Evolutionary conservation across 2,797 vertebrate species (phyloP).

Genomic region (Ciconia nigra): DNA sequence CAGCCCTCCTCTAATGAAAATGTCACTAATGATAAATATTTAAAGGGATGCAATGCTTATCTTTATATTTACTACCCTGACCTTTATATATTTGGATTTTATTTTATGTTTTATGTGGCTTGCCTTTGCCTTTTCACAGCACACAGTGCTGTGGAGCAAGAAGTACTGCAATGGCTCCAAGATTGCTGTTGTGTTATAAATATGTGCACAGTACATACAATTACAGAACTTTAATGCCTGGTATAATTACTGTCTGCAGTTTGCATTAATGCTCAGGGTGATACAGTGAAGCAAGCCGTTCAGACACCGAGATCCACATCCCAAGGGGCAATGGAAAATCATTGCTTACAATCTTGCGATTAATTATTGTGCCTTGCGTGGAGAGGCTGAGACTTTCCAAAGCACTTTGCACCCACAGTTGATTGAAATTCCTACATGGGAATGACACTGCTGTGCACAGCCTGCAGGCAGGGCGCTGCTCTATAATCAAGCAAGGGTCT

Average conservation of each 20-base stretch:
- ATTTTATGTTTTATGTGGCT: constrained; percentile 12
- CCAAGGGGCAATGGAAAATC: neutral
- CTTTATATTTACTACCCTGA: constrained; percentile 57
- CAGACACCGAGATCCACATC: neutral
- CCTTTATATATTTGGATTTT: constrained; percentile 46
- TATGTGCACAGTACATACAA: neutral
- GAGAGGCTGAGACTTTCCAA: neutral
- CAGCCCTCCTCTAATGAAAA: constrained; percentile 30
- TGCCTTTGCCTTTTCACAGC: neutral
- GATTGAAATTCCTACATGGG: neutral
- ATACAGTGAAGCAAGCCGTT: neutral
- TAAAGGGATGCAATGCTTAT: constrained; percentile 20
- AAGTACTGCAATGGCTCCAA: neutral
- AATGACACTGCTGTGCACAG: neutral
- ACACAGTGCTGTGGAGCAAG: neutral
- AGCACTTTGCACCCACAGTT: neutral
- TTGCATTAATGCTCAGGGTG: constrained; percentile 20
- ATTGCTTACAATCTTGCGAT: neutral
- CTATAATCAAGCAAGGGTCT: neutral
- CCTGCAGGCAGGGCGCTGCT: neutral
- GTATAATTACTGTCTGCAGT: constrained; percentile 53
- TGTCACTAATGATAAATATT: constrained; percentile 44
- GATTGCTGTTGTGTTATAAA: constrained; percentile 15
- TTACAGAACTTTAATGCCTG: constrained; percentile 49
- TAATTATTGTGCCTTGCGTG: neutral